These are phyloP conservation scores for Saccostrea echinata DNA, from an alignment of 1,140 invertebrate genomes.

Conservation along the genomic window DNA sequence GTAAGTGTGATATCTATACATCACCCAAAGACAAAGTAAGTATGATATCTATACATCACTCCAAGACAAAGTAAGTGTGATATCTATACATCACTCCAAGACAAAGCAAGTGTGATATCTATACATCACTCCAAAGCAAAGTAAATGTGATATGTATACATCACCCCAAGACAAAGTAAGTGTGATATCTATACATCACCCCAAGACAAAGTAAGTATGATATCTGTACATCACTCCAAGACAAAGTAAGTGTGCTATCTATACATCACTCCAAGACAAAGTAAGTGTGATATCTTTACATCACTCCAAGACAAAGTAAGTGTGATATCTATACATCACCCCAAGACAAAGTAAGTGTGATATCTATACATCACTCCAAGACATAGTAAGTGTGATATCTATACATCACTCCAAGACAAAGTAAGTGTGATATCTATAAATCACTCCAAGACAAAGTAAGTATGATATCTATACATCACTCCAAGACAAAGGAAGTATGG, in stretches of 20 bases:
- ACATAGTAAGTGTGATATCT: constrained; percentile 16
- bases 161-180: constrained; percentile 10
- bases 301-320: constrained; percentile 10
- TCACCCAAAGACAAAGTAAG: too few species aligned
- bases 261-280: not conserved
- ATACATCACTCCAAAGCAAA: not conserved
- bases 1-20: too few species aligned
- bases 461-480: too few species aligned
- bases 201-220: constrained; percentile 14
- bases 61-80: constrained; percentile 6
- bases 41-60: not conserved
- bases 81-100: not conserved
- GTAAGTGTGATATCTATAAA: too few species aligned
- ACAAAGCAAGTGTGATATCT: constrained; percentile 9
- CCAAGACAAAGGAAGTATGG: not conserved
- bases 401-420: not conserved
- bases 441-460: constrained; percentile 10
- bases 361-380: not conserved
- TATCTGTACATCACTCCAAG: not conserved
- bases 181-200: too few species aligned
- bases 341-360: constrained; percentile 6
- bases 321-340: too few species aligned
- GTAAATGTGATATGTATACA: too few species aligned
- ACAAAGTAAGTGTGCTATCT: constrained; percentile 20
- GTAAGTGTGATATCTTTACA: too few species aligned